Conservation (phyloP, 2,113 vertebrate genomes). For the Sterna hirundo region DNA sequence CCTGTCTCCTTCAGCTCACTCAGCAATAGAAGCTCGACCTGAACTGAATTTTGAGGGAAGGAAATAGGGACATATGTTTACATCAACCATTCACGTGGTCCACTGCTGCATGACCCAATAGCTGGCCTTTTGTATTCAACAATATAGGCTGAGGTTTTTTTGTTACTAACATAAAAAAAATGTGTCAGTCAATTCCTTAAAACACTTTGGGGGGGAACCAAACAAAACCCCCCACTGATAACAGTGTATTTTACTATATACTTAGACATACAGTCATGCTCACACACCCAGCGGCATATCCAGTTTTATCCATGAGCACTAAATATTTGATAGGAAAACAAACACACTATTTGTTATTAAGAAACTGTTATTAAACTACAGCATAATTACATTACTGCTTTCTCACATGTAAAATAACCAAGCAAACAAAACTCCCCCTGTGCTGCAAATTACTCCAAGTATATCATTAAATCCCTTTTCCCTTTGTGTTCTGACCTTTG, state of each 20-base stretch:
- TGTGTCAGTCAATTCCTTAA: neutral
- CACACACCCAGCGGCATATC: neutral
- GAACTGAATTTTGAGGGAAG: neutral
- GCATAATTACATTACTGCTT: neutral
- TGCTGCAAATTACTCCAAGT: neutral
- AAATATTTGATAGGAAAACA: neutral
- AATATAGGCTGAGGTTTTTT: neutral
- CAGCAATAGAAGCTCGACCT: neutral
- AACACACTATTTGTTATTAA: neutral
- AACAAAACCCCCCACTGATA: neutral
- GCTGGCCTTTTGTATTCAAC: neutral
- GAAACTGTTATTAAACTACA: neutral
- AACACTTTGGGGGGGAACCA: neutral
- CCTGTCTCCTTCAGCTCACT: neutral
- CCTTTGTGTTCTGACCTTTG: neutral
- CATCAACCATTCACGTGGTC: accelerated
- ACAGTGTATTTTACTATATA: neutral
- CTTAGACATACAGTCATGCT: neutral
- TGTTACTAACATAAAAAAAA: neutral
- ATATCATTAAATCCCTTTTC: neutral
- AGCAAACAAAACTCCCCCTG: neutral
- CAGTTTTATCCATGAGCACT: neutral
- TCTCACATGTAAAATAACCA: neutral
- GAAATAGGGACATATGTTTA: neutral
- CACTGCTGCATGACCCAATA: neutral